Evolutionary conservation across 1,140 invertebrate species (phyloP).

Genomic region (Drosophila melanica): DNA sequence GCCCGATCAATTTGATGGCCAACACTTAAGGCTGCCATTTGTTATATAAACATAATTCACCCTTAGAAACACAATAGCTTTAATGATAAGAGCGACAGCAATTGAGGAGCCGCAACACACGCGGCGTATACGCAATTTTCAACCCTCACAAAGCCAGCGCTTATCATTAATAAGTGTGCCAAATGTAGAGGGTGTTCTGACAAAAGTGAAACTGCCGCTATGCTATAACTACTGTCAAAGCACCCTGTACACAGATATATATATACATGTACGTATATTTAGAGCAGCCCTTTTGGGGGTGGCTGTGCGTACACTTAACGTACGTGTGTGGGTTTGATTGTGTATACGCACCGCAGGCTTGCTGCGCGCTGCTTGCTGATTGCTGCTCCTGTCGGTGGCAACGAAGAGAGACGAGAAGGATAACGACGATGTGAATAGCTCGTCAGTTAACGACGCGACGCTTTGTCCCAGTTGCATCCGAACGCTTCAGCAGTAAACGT

Average conservation of each 20-base stretch:
- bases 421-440: slow-evolving; percentile 43
- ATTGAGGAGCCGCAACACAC: slow-evolving; percentile 16
- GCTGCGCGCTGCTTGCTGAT: background rate
- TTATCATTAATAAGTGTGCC: slow-evolving; percentile 67
- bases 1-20: background rate
- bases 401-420: slow-evolving; percentile 53
- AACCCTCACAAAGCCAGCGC: slow-evolving; percentile 47
- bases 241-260: slow-evolving; percentile 58
- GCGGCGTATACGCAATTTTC: slow-evolving; percentile 70
- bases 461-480: too few relatives aligned
- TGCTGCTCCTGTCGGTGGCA: slow-evolving; percentile 14
- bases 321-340: slow-evolving; percentile 36
- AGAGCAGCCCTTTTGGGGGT: slow-evolving; percentile 46
- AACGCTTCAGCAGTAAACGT: too few relatives aligned
- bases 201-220: background rate
- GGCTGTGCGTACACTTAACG: slow-evolving; percentile 69
- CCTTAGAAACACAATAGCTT: slow-evolving; percentile 10
- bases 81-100: slow-evolving; percentile 5
- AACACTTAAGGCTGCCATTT: background rate
- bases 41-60: background rate
- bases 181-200: slow-evolving; percentile 47
- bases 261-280: background rate
- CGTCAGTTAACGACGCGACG: too few relatives aligned
- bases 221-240: background rate
- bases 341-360: slow-evolving; percentile 58